Evolutionary conservation across 2,888 invertebrate genomes (phyloP), one percentile per base, ranked within the genome.

Genomic region (Drosophila colorata): DNA sequence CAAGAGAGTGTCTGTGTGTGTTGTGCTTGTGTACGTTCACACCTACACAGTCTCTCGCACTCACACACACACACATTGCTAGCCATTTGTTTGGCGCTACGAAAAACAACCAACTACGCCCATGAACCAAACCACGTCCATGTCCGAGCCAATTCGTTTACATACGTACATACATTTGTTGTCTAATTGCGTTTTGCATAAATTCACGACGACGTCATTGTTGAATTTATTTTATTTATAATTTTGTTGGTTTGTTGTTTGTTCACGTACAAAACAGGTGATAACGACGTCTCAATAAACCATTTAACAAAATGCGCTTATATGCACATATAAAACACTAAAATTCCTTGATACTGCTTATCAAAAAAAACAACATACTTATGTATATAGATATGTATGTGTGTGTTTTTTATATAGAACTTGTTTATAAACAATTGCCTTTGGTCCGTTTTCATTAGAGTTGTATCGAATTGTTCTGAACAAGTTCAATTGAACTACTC

Each of bases 141-240:
- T 65, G 65, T 61, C 40, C 68, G 52, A 57, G 31, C 18, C 47
- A 67, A 66, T 74, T 38, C 18, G 40, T 40, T 46, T n/a, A 20
- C n/a, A 28, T 33, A 23, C 1, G 4, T 46, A 44, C 2, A n/a
- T 51, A 20, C 38, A 25, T 31, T 59, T 38, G 33, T 56, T 59
- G 52, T 51, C 57, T 63, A 76, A 65, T 76, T 76, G 76, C 76
- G 76, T 76, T 76, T 76, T 76, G 69, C 73, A 76, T 69, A 77
- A 77, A 76, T 64, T 51, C 40, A 60, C 35, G 59, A 31, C 63
- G 44, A 53, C 72, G 64, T 64, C 72, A 68, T 56, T 57, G 9
- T 58, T 56, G 37, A 64, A 64, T 67, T 71, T 40, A 51, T 53
- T 65, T 46, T 18, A 31, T 56, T 48, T 57, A 55, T 40, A 31